A percentile compares a stretch with the other conserved stretches of the same genome.
These are phyloP conservation scores for Vulpes ferrilata DNA, from an alignment of 2,113 vertebrate species.

Conservation along the genomic window DNA sequence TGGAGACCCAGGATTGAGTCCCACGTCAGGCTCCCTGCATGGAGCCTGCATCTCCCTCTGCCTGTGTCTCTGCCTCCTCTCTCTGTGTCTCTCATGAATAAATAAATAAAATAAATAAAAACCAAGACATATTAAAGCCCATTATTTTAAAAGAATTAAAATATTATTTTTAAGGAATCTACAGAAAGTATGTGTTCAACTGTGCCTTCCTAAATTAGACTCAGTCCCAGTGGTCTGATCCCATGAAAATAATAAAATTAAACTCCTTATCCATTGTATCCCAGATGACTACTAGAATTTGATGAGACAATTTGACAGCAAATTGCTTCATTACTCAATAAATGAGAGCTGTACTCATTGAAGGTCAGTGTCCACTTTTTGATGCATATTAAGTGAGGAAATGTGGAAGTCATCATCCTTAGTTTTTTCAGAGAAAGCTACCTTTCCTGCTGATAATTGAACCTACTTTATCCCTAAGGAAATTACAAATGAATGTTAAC, in stretches of 20 bases:
- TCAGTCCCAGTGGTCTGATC: slow-evolving; percentile 23
- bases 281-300: slow-evolving; percentile 73
- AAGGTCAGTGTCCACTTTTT: slow-evolving; percentile 76
- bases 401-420: slow-evolving; percentile 55
- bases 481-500: slow-evolving; percentile 62
- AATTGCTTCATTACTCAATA: slow-evolving; percentile 79
- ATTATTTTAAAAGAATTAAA: slow-evolving; percentile 53
- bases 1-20: no score
- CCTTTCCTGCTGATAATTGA: slow-evolving; percentile 58
- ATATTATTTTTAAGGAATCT: slow-evolving; percentile 10
- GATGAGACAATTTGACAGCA: slow-evolving; percentile 75
- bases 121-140: not conserved
- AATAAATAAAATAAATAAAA: no score
- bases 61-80: no score
- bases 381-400: slow-evolving; percentile 71
- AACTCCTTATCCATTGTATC: slow-evolving; percentile 60
- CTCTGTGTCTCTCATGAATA: no score
- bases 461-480: slow-evolving; percentile 62
- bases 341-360: slow-evolving; percentile 58
- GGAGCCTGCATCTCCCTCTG: no score
- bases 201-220: slow-evolving; percentile 53
- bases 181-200: not conserved
- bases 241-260: slow-evolving; percentile 78
- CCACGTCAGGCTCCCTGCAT: no score
- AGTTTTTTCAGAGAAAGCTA: slow-evolving; percentile 66